Conservation (phyloP, 2,888 invertebrate species). For the Eulithis prunata region DNA sequence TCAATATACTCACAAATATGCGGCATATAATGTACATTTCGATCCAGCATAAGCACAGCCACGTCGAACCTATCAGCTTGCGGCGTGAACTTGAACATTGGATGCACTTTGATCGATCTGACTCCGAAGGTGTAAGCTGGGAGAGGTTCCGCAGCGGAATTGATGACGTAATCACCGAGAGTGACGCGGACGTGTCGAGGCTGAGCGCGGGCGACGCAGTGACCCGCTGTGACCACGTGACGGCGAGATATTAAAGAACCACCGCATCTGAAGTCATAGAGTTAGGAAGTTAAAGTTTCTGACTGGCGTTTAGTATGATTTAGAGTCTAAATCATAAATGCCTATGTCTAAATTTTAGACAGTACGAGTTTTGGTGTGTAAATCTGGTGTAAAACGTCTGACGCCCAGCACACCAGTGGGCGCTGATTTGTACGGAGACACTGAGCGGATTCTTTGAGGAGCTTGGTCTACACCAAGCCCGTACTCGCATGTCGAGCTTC, state of each 20-base stretch:
- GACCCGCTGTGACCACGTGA: conserved; percentile 97
- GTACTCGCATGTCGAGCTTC: too few relatives aligned
- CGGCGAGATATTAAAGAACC: conserved; percentile 95
- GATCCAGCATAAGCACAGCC: conserved; percentile 93
- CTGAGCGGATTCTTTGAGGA: too few relatives aligned
- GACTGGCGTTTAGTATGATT: too few relatives aligned
- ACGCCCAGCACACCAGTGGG: too few relatives aligned
- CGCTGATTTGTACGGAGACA: too few relatives aligned
- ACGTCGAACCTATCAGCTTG: conserved; percentile 90
- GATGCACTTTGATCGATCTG: conserved; percentile 94
- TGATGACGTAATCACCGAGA: conserved; percentile 96
- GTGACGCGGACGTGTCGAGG: conserved; percentile 96
- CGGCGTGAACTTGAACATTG: conserved; percentile 93
- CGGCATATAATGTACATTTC: conserved; percentile 95
- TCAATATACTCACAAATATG: conserved; percentile 86
- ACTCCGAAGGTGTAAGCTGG: conserved; percentile 97
- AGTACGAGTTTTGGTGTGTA: too few relatives aligned
- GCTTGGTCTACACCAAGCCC: too few relatives aligned
- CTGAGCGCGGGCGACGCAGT: conserved; percentile 96
- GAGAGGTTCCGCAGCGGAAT: conserved; percentile 95
- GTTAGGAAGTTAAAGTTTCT: background rate
- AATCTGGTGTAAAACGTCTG: too few relatives aligned
- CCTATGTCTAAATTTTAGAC: too few relatives aligned
- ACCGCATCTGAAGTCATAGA: conserved; percentile 88
- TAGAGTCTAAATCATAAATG: too few relatives aligned